Base-by-base conservation (phyloP, 2,797 vertebrate species). In the Syngnathus rostellatus region DNA sequence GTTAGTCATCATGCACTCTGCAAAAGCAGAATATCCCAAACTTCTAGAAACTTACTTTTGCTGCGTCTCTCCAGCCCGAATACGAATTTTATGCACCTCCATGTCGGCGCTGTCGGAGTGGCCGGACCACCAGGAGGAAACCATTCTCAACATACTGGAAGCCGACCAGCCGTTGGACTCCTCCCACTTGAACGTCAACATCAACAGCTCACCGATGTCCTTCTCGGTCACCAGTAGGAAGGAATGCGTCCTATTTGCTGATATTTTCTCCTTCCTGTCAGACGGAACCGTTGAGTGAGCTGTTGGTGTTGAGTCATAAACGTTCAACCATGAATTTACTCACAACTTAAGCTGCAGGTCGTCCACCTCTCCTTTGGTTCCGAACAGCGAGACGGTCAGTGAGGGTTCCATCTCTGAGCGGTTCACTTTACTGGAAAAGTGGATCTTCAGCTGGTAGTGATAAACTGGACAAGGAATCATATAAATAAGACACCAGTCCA, bases 401-500 rank as follows among this genome's bases (percentile, higher is more conserved):
- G 81, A 82, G 0, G 89, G 84, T 71, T 91, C 87, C 76, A 83
- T 77, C 73, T 81, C 86, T 0, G 83, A 86, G 1, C 53, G 75
- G 64, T 85, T 86, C 58, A 80, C 70, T 45, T 83, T 78, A 63
- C 87, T 86, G 75, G 80, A 83, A 78, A 93, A 90, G 72, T 89
- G 88, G 46, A 93, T 89, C 85, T 92, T 93, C 77, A 92, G 75
- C 82, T 92, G 91, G 67, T 92, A 92, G 81, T 92, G 92, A 69
- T 90, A 90, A 70, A 92, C 91, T 93, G 81, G 14, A 16, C 46
- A 21, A 50, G 68, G 4, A 66, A 11, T 50, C n/a, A 63, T 38
- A 31, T 10, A 48, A 12, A 9, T n/a, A 8, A 51, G 16, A 11
- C 31, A 51, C 48, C 17, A 9, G 10, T 51, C n/a, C 50, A 51